Conservation (phyloP, 1,140 invertebrate genomes). For the Drosophila triauraria region DNA sequence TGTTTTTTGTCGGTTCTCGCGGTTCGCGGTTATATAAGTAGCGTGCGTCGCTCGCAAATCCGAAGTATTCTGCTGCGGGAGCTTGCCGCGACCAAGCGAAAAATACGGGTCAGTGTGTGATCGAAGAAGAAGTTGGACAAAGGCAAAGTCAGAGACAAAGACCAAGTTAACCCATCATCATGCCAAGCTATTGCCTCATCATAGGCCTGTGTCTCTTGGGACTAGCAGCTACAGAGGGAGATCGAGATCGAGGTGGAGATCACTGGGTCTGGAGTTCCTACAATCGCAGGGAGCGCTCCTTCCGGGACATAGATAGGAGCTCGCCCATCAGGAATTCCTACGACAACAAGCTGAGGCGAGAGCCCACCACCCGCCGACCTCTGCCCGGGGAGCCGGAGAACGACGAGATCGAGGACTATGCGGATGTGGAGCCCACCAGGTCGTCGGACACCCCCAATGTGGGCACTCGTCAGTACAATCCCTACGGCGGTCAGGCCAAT, state of each 20-base stretch:
- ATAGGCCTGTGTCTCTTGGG: constrained; percentile 42
- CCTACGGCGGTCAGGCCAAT: constrained; percentile 56
- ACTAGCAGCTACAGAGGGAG: constrained; percentile 19
- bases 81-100: constrained; percentile 57
- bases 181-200: constrained; percentile 71
- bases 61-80: constrained; percentile 69
- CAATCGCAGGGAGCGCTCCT: constrained; percentile 60
- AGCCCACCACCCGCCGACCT: constrained; percentile 72
- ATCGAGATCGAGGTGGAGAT: constrained; percentile 53
- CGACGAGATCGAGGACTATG: constrained; percentile 81
- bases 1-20: constrained; percentile 25
- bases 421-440: constrained; percentile 55
- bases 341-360: constrained; percentile 59
- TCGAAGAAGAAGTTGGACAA: constrained; percentile 39
- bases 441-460: constrained; percentile 45
- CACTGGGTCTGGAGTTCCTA: constrained; percentile 64
- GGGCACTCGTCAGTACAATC: constrained; percentile 72
- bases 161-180: constrained; percentile 34
- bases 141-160: constrained; percentile 1
- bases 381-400: constrained; percentile 72
- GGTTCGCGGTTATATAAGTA: constrained; percentile 76
- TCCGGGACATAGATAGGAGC: constrained; percentile 53
- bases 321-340: constrained; percentile 48
- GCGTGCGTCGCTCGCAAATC: constrained; percentile 65
- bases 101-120: constrained; percentile 77